Evolutionary conservation across 1,140 invertebrate genomes (phyloP).

Genomic region (Globodera ellingtonae): DNA sequence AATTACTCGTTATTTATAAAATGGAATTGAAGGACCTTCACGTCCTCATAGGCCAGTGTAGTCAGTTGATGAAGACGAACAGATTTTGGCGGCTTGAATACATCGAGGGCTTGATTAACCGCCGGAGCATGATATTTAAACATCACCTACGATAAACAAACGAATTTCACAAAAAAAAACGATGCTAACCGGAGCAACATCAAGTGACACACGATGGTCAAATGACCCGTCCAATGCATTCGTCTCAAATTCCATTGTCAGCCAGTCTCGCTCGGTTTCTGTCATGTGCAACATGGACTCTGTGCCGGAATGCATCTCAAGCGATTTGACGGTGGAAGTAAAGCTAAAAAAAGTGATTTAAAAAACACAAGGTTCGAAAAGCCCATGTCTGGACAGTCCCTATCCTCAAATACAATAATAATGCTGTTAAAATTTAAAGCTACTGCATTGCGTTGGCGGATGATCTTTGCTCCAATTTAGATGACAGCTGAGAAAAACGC

Average conservation of each 20-base stretch:
- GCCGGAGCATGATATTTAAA: constrained; percentile 64
- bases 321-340: constrained; percentile 65
- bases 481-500: constrained; percentile 72
- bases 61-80: constrained; percentile 74
- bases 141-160: constrained; percentile 23
- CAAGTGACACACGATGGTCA: constrained; percentile 73
- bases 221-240: constrained; percentile 72
- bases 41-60: constrained; percentile 78
- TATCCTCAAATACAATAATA: constrained; percentile 7
- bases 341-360: constrained; percentile 58
- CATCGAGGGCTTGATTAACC: constrained; percentile 67
- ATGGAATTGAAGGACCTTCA: constrained; percentile 75
- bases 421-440: background rate
- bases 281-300: constrained; percentile 53
- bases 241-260: constrained; percentile 82
- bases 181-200: constrained; percentile 47
- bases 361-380: too few species aligned
- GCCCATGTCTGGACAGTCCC: background rate
- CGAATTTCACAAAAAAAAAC: background rate
- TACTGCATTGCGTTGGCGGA: constrained; percentile 75
- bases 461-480: constrained; percentile 76
- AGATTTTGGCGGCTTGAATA: constrained; percentile 77
- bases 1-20: too few species aligned
- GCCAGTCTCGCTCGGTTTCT: constrained; percentile 74
- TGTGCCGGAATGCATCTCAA: constrained; percentile 61